Evolutionary conservation across 1,140 invertebrate genomes (phyloP).

Genomic region (Camponotus floridanus): DNA sequence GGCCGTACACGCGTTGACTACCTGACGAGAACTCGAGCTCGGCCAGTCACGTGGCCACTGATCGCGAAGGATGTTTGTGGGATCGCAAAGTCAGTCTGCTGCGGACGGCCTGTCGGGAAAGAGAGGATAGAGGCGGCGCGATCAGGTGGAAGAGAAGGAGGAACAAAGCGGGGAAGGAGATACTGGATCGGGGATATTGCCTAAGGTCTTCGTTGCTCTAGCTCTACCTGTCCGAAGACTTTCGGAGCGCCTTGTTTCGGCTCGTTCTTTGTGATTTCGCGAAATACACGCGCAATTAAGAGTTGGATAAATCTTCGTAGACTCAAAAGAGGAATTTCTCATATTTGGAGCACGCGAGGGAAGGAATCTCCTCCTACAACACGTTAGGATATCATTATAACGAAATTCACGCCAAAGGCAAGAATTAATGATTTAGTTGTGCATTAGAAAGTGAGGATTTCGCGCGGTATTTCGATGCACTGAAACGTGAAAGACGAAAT

Average conservation of each 20-base stretch:
- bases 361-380: no score
- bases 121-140: conserved; percentile 50
- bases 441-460: conserved; percentile 31
- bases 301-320: background rate
- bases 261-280: background rate
- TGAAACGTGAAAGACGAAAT: conserved; percentile 37
- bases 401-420: background rate
- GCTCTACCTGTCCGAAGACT: conserved; percentile 46
- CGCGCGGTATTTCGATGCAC: conserved; percentile 4
- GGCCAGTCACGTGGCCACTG: conserved; percentile 82
- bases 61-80: conserved; percentile 83
- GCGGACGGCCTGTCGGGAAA: conserved; percentile 76
- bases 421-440: background rate
- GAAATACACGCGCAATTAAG: background rate
- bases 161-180: conserved; percentile 52
- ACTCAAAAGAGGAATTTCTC: background rate
- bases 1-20: conserved; percentile 68
- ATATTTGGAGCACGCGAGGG: no score
- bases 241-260: conserved; percentile 29
- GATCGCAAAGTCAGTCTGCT: conserved; percentile 81
- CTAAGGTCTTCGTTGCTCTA: conserved; percentile 61
- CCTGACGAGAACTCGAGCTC: conserved; percentile 79
- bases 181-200: conserved; percentile 66
- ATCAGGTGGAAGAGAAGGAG: conserved; percentile 24
- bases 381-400: background rate